Evolutionary conservation across 2,113 vertebrate species (phyloP), one percentile per base, ranked within the genome.

Genomic region (Macquaria australasica): DNA sequence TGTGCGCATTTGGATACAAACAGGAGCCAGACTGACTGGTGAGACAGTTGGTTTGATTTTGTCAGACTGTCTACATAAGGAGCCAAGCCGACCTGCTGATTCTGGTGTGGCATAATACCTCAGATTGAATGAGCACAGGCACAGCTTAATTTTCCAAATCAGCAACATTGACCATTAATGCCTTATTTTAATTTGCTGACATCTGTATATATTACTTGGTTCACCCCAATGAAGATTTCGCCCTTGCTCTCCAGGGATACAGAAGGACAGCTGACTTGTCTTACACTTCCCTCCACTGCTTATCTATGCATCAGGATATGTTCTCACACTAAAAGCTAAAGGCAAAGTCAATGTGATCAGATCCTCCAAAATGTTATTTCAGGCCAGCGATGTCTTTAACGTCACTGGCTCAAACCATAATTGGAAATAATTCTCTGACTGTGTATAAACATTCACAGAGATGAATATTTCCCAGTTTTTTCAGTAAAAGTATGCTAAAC

Each of bases 251-350:
- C 56, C 39, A 10, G 64, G 74, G 68, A 83, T 31, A 56, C 2
- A 67, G 25, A 67, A 73, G 73, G 71, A 82, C 77, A 68, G 50
- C 18, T 1, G 25, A 64, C 79, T 90, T 82, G 48, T 74, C 64
- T 88, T 79, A 67, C 71, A 70, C 60, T 45, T 68, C 60, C 16
- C 70, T 59, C 31, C 45, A 45, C 60, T 37, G 68, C 60, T 77
- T 62, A 59, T 64, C 45, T 21, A 8, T 80, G 28, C 25, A 60
- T 70, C 50, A 56, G 56, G 50, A 78, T 14, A 9, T 43, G 34
- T 11, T 45, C 59, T 58, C 41, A 81, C 55, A 70, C 39, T 41
- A 4, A 41, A 81, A 41, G 63, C 73, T n/a, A 11, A 50, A 41
- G 37, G 41, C 58, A 71, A 68, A 76, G 41, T 79, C 55, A 77